These are phyloP conservation scores for honey bee (Apis mellifera) DNA, from an alignment of 1,140 invertebrate genomes.

Conservation along the genomic window DNA sequence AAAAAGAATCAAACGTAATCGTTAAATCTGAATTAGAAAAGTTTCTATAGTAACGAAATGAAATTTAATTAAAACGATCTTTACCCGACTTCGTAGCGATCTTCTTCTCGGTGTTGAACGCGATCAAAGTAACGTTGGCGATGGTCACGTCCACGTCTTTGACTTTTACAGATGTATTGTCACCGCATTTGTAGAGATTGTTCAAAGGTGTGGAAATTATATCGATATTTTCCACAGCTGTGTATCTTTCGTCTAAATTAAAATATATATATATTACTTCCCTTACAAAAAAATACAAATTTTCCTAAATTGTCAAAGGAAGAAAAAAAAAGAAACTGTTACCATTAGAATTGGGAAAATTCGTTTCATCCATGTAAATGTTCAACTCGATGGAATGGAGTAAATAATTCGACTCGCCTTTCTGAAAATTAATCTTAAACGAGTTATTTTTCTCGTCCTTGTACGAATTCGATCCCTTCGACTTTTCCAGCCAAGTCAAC, in stretches of 20 bases:
- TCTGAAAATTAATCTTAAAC: not conserved
- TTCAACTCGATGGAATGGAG: not conserved
- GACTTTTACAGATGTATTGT: rapidly evolving
- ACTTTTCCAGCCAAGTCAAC: not conserved
- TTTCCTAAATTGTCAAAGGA: not conserved
- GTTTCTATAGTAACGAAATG: too few relatives aligned
- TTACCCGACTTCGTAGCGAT: slow-evolving; percentile 41
- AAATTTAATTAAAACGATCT: not conserved
- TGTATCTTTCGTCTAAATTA: not conserved
- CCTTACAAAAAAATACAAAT: too few relatives aligned
- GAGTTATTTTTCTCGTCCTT: not conserved
- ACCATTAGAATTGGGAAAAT: not conserved
- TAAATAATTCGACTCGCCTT: not conserved
- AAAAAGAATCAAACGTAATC: too few relatives aligned
- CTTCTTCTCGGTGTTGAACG: slow-evolving; percentile 42
- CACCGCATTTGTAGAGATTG: not conserved
- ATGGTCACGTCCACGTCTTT: not conserved
- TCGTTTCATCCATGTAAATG: not conserved
- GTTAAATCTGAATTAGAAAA: too few relatives aligned
- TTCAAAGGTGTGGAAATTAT: not conserved
- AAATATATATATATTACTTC: too few relatives aligned
- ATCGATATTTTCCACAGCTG: rapidly evolving
- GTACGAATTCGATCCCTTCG: not conserved
- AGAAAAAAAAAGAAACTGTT: not conserved
- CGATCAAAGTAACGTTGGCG: slow-evolving; percentile 47